Evolutionary conservation across 2,888 invertebrate species (phyloP), one percentile per base, ranked within the genome.

Genomic region (Melanargia galathea): DNA sequence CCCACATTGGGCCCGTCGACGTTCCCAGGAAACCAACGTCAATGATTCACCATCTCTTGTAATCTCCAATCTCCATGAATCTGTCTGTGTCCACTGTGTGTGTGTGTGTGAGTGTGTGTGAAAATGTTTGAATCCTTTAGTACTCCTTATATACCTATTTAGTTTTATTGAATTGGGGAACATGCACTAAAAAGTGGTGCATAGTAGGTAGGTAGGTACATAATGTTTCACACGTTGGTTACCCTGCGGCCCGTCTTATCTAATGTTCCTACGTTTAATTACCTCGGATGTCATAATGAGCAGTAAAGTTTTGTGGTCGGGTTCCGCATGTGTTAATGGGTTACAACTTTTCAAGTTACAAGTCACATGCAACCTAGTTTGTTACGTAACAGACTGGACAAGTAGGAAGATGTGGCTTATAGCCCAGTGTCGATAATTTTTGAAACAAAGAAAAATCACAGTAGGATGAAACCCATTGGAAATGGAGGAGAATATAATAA

Each of bases 341-440:
- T 59, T 49, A 40, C 59, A 48, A 45, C 46, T 55, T 40, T 33
- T 35, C 33, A 49, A 33, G 51, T 33, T 13, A 35, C 52, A 22
- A 26, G n/a, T 49, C 11, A 22, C 20, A 33, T 43, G 56, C 55
- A 48, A 30, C 18, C 33, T 52, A 13, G 43, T 65, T 65, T 13
- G 43, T 65, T 65, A 56, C 56, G 49, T 65, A 65, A 65, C 30
- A 38, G 22, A 49, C 22, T 60, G 57, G 57, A 59, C 40, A 33
- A 20, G 40, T 43, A 62, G 59, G 56, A 60, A 57, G 62, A 63
- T 52, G 56, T 33, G 35, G 22, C 43, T 48, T 55, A 58, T 35
- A 45, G 49, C 8, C 38, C n/a, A n/a, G n/a, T n/a, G n/a, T n/a
- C n/a, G n/a, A n/a, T n/a, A n/a, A n/a, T n/a, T n/a, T n/a, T n/a